Evolutionary conservation across 2,113 vertebrate species (phyloP), one percentile per base, ranked within the genome.

Genomic region (Kryptolebias marmoratus): DNA sequence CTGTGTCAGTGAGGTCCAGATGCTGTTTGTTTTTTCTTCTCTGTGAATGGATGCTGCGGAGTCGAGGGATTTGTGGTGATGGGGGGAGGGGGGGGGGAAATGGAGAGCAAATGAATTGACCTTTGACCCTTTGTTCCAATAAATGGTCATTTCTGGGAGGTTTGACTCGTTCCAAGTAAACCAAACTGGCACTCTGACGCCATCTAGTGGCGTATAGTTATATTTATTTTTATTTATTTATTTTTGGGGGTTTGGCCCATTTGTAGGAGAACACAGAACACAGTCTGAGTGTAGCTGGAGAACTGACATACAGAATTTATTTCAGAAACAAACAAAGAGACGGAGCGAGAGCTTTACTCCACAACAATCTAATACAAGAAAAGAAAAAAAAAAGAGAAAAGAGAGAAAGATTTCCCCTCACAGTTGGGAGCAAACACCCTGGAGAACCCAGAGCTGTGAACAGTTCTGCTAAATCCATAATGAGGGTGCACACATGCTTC

Each of bases 91-190:
- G 22, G 83, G 79, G 79, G 81, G 85, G 79, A 59, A 72, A 71
- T 78, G 53, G 78, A 81, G 73, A 15, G 16, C 55, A 60, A 69
- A 85, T 82, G 71, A 48, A 64, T 50, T 84, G 81, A 93, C 82
- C 89, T 89, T 71, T 91, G 88, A 79, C 82, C 82, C 72, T 87
- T 74, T 92, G 87, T 91, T 91, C 88, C 83, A 84, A 54, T 69
- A 68, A 85, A 72, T 86, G 39, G 69, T 18, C 44, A 59, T 73
- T 64, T 57, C 62, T 85, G 73, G 55, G 63, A 71, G 74, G 53
- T 53, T 42, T 28, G 36, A 64, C 67, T 57, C 52, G 48, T 16
- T 64, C 42, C 28, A 11, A 58, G n/a, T 39, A 22, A 64, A 65
- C 48, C 39, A 70, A 64, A 57, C 53, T 79, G 54, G 57, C 67